Evolutionary conservation across 2,888 invertebrate species (phyloP).

Genomic region (Pecten maximus): DNA sequence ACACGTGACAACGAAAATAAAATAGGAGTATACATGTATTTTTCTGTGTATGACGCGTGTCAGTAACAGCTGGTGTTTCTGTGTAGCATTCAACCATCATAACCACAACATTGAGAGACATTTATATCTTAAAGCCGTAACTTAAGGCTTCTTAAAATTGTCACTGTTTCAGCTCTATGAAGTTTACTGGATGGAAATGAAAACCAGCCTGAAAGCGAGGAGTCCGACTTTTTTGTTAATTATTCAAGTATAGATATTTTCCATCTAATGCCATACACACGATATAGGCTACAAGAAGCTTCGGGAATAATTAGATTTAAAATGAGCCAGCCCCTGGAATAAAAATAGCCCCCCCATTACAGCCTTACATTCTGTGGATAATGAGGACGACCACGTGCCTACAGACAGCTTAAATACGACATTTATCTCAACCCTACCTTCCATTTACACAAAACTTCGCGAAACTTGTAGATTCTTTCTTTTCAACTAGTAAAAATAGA

Average conservation of each 20-base stretch:
- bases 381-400: neutral
- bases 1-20: neutral
- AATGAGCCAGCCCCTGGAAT: neutral
- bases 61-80: neutral
- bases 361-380: neutral
- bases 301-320: slow-evolving; percentile 30
- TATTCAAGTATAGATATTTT: neutral
- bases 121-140: neutral
- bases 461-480: neutral
- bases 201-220: neutral
- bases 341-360: slow-evolving; percentile 17
- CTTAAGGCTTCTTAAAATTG: neutral
- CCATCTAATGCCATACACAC: neutral
- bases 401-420: neutral
- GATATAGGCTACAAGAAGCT: neutral
- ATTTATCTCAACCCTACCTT: neutral
- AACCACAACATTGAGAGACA: neutral
- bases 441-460: neutral
- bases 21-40: neutral
- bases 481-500: neutral
- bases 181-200: neutral
- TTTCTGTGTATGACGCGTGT: neutral
- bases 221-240: neutral
- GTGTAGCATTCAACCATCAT: neutral
- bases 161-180: neutral